Percentiles rank a stretch among this genome's conserved stretches.
Evolutionary conservation across 2,888 invertebrate species (phyloP).

Genomic region (Fragum sueziense): DNA sequence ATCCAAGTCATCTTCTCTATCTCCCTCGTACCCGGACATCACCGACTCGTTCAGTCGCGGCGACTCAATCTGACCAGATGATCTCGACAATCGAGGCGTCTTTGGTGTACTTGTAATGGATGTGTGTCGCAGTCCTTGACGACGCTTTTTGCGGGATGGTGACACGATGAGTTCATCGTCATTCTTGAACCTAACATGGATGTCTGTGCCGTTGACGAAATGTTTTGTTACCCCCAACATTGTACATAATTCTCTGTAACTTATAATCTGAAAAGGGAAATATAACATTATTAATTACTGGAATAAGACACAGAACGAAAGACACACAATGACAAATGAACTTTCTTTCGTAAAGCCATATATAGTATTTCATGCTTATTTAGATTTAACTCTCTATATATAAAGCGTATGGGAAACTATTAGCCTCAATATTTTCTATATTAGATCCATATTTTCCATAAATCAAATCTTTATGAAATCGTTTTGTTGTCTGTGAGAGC

Average conservation of each 20-base stretch:
- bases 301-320: too few species aligned
- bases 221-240: conserved; percentile 75
- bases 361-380: too few species aligned
- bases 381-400: too few species aligned
- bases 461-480: too few species aligned
- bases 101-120: conserved; percentile 52
- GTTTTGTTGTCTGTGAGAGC: too few species aligned
- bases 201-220: conserved; percentile 66
- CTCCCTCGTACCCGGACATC: conserved; percentile 77
- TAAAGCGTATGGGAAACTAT: too few species aligned
- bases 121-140: conserved; percentile 37
- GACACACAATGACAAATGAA: too few species aligned
- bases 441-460: too few species aligned
- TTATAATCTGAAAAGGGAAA: conserved; percentile 69
- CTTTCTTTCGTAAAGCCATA: too few species aligned
- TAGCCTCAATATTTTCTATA: too few species aligned
- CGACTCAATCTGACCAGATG: conserved; percentile 62
- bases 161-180: conserved; percentile 78
- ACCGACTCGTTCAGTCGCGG: conserved; percentile 67
- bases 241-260: conserved; percentile 71
- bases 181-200: conserved; percentile 71
- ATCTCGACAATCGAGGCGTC: conserved; percentile 47
- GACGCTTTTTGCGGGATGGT: conserved; percentile 69
- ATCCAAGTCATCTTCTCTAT: conserved; percentile 74
- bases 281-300: too few species aligned